Percentiles rank a stretch among this genome's conserved stretches.
These are phyloP conservation scores for Hephaestus fuliginosus DNA, from an alignment of 2,797 vertebrate species.

Conservation along the genomic window DNA sequence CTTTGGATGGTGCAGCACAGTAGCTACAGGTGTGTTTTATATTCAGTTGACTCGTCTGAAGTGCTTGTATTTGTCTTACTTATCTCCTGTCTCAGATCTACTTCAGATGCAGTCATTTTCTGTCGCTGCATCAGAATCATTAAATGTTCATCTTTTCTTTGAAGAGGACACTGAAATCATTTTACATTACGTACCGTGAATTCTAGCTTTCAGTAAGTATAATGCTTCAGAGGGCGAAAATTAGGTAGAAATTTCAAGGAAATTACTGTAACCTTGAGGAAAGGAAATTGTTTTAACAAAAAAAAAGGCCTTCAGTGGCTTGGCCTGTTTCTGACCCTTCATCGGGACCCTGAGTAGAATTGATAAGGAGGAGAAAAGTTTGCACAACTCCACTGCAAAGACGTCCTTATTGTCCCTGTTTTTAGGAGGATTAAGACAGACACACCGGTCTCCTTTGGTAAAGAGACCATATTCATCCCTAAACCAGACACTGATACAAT, in stretches of 20 bases:
- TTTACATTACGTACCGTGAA: conserved; percentile 13
- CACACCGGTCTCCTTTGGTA: background rate
- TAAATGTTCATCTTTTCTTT: conserved; percentile 20
- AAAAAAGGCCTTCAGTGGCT: background rate
- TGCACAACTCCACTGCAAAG: background rate
- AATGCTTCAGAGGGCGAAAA: background rate
- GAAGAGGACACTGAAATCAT: conserved; percentile 8
- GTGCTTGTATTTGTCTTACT: background rate
- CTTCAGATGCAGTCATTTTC: background rate
- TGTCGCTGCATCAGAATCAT: background rate
- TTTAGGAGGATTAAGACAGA: background rate
- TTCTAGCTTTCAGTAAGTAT: background rate
- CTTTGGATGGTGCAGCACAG: background rate
- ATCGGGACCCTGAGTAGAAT: background rate
- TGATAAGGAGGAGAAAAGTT: conserved; percentile 10
- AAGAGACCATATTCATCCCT: background rate
- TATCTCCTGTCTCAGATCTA: background rate
- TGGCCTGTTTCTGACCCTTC: background rate
- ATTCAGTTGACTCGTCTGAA: background rate
- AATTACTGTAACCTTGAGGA: conserved; percentile 25
- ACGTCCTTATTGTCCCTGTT: background rate
- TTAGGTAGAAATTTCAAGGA: conserved; percentile 5
- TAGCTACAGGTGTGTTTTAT: background rate
- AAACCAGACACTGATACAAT: background rate
- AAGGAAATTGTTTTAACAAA: conserved; percentile 20